These are phyloP conservation scores for Lapara coniferarum DNA, from an alignment of 2,888 invertebrate genomes.

Conservation along the genomic window DNA sequence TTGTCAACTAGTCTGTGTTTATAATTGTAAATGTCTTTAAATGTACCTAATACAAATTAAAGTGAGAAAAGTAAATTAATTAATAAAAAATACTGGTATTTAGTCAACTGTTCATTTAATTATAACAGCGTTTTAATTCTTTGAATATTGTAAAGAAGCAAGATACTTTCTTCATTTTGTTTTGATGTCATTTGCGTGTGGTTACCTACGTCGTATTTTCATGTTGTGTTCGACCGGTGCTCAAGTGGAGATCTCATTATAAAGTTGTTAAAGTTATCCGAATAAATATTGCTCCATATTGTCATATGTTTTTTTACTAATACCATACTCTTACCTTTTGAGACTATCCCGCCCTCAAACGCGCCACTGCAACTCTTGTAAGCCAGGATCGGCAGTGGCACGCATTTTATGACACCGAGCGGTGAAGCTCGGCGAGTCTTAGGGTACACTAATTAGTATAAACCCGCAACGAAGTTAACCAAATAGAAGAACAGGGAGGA, in stretches of 20 bases:
- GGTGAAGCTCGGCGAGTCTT: too few relatives aligned
- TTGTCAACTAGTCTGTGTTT: constrained; percentile 4
- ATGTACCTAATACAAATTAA: not conserved
- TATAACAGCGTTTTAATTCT: not conserved
- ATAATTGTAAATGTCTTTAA: not conserved
- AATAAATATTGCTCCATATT: constrained; percentile 9
- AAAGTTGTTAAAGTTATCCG: not conserved
- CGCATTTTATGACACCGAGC: too few relatives aligned
- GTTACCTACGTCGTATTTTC: not conserved
- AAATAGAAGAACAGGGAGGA: too few relatives aligned
- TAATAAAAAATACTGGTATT: not conserved
- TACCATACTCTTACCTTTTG: too few relatives aligned
- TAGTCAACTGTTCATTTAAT: not conserved
- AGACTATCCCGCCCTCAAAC: too few relatives aligned
- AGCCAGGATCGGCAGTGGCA: too few relatives aligned
- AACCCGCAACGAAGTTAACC: too few relatives aligned
- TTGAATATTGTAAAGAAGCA: not conserved
- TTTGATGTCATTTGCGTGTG: not conserved
- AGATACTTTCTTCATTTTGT: not conserved
- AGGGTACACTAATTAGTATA: too few relatives aligned
- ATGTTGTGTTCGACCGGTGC: not conserved
- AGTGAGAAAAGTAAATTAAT: too few relatives aligned
- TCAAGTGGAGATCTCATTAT: constrained; percentile 2
- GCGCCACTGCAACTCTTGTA: too few relatives aligned
- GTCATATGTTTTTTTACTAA: not conserved